These are phyloP conservation scores for Philereme transversata DNA, from an alignment of 2,888 invertebrate genomes.

Conservation along the genomic window DNA sequence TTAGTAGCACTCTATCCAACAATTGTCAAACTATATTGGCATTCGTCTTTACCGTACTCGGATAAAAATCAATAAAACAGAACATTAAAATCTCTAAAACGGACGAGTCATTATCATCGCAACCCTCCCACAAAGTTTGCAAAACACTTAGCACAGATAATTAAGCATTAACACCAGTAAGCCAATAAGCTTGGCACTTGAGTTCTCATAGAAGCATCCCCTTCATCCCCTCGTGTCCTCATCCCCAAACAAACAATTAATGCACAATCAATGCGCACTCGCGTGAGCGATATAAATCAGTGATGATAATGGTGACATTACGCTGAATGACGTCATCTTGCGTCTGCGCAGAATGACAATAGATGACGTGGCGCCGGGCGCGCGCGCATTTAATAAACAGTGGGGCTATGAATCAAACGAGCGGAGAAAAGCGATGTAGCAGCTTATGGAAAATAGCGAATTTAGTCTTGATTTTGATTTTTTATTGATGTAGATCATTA, in stretches of 20 bases:
- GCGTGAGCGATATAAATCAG: slow-evolving; percentile 66
- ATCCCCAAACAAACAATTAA: slow-evolving; percentile 78
- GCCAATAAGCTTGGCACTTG: slow-evolving; percentile 63
- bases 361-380: slow-evolving; percentile 58
- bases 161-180: slow-evolving; percentile 52
- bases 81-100: background rate
- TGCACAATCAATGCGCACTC: slow-evolving; percentile 73
- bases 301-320: slow-evolving; percentile 69
- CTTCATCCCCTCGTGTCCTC: slow-evolving; percentile 18
- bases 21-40: no score
- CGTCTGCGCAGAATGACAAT: slow-evolving; percentile 59
- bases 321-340: slow-evolving; percentile 42
- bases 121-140: slow-evolving; percentile 41
- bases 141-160: slow-evolving; percentile 47
- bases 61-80: background rate
- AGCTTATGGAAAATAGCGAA: background rate
- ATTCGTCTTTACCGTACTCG: no score
- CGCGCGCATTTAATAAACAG: slow-evolving; percentile 54
- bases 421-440: background rate
- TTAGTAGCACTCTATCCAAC: no score
- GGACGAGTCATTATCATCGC: slow-evolving; percentile 15
- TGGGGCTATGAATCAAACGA: background rate
- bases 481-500: no score
- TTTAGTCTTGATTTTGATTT: no score
- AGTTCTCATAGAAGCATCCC: slow-evolving; percentile 66